Percentiles rank a stretch among this genome's conserved stretches.
Evolutionary conservation across 2,888 invertebrate genomes (phyloP).

Genomic region (Leptopilina myrica): DNA sequence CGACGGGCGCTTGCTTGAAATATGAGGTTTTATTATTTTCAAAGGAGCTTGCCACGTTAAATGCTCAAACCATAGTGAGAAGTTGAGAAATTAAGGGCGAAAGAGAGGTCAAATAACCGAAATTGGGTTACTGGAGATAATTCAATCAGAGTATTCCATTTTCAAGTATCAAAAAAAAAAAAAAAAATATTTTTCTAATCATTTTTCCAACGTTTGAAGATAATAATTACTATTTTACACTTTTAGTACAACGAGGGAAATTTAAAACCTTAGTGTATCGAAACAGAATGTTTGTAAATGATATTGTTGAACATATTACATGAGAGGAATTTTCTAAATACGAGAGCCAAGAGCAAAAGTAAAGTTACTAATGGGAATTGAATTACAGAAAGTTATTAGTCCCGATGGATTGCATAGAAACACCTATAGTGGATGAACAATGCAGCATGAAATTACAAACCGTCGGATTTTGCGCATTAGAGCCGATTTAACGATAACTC

Average conservation of each 20-base stretch:
- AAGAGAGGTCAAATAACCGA: slow-evolving; percentile 25
- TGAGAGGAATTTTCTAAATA: slow-evolving; percentile 45
- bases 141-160: not conserved
- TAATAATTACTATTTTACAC: too few relatives aligned
- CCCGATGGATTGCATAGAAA: slow-evolving; percentile 55
- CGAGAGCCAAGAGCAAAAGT: slow-evolving; percentile 53
- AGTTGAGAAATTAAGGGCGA: slow-evolving; percentile 48
- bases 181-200: too few relatives aligned
- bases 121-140: slow-evolving; percentile 18
- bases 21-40: slow-evolving; percentile 71
- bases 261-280: too few relatives aligned
- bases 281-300: not conserved
- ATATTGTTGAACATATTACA: slow-evolving; percentile 4
- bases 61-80: slow-evolving; percentile 54
- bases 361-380: slow-evolving; percentile 60
- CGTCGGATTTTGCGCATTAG: slow-evolving; percentile 57
- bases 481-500: slow-evolving; percentile 53
- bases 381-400: slow-evolving; percentile 62
- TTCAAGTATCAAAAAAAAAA: not conserved
- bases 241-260: too few relatives aligned
- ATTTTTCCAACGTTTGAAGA: too few relatives aligned
- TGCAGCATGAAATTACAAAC: slow-evolving; percentile 61
- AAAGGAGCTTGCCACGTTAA: slow-evolving; percentile 64
- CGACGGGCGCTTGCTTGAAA: slow-evolving; percentile 65
- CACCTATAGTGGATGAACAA: slow-evolving; percentile 57